Base-by-base conservation (phyloP, 2,113 vertebrate species). In the Euleptes europaea region DNA sequence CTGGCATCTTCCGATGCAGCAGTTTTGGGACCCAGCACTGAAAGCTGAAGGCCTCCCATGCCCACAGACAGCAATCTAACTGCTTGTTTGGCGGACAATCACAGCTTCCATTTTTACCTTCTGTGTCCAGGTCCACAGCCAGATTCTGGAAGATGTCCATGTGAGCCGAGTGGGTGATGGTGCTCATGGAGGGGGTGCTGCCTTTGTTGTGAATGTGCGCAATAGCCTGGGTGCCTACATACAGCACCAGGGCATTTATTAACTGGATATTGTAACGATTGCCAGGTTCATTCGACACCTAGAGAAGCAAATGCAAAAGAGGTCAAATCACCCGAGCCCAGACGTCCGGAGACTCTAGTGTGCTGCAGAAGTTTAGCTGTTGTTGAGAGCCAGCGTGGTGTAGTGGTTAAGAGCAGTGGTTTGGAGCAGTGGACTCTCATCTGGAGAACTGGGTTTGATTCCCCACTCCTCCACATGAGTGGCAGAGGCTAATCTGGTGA, bases 121-220 rank as follows among this genome's bases (percentile, higher is more conserved):
- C 99, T 19, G 99, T 99, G 93, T 99, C 99, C 94, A 99, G 94
- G 89, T 99, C 99, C 92, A 99, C 99, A 66, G 99, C 99, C 91
- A 99, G 94, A 84, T 99, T 99, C 96, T 99, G 99, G 96, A 99
- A 99, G 96, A 99, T 99, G 95, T 99, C 99, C 99, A 99, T 99
- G 94, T 99, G 99, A 87, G 99, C 99, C 0, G 99, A 99, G 93
- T 99, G 99, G 26, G 99, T 99, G 90, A 99, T 99, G 85, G 99
- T 99, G 97, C 99, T 99, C 99, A 99, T 99, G 26, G 99, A 99
- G 44, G 99, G 99, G 0, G 98, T 99, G 96, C 98, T 99, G 91
- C 99, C 99, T 94, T 99, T 99, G 96, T 99, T 99, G 95, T 99
- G 98, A 78, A 99, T 99, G 95, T 99, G 98, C 11, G 98, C 98